phyloP scores from a whole-genome alignment of 2,888 invertebrate species.

The Dolomedes plantarius region DNA sequence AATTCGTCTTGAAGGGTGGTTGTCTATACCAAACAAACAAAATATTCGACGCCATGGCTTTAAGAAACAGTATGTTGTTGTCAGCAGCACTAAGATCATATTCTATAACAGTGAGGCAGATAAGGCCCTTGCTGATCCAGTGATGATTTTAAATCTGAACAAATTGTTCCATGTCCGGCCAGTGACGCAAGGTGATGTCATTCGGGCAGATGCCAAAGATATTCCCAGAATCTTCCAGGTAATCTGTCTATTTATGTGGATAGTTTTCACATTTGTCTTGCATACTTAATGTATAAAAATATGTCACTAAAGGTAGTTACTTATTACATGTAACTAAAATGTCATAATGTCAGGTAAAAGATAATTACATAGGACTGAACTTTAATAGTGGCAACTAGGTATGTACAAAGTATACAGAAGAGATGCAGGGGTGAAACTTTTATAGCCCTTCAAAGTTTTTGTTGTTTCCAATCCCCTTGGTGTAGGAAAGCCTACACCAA shows the following conservation, averaged over 20 bases:
- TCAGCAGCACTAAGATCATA: slow-evolving; percentile 96
- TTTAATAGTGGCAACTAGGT: too few relatives aligned
- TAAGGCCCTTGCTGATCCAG: slow-evolving; percentile 95
- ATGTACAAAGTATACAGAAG: too few relatives aligned
- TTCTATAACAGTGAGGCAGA: slow-evolving; percentile 97
- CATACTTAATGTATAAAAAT: too few relatives aligned
- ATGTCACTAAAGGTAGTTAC: too few relatives aligned
- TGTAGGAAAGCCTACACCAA: too few relatives aligned
- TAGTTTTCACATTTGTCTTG: too few relatives aligned
- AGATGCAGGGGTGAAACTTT: too few relatives aligned
- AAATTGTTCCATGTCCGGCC: slow-evolving; percentile 99
- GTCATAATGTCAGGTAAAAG: too few relatives aligned
- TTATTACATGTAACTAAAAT: too few relatives aligned
- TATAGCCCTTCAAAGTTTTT: too few relatives aligned
- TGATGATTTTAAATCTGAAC: slow-evolving; percentile 95
- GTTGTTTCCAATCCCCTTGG: too few relatives aligned
- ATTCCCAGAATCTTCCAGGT: slow-evolving; percentile 98
- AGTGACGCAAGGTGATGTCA: slow-evolving; percentile 99
- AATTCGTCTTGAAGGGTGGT: slow-evolving; percentile 90
- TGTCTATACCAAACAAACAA: slow-evolving; percentile 95
- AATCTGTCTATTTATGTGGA: slow-evolving; percentile 51
- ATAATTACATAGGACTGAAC: too few relatives aligned
- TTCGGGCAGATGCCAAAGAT: slow-evolving; percentile 98
- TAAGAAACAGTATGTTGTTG: slow-evolving; percentile 97
- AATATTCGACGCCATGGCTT: slow-evolving; percentile 96